Evolutionary conservation across 2,888 invertebrate species (phyloP), one percentile per base, ranked within the genome.

Genomic region (Acholoe squamosa): DNA sequence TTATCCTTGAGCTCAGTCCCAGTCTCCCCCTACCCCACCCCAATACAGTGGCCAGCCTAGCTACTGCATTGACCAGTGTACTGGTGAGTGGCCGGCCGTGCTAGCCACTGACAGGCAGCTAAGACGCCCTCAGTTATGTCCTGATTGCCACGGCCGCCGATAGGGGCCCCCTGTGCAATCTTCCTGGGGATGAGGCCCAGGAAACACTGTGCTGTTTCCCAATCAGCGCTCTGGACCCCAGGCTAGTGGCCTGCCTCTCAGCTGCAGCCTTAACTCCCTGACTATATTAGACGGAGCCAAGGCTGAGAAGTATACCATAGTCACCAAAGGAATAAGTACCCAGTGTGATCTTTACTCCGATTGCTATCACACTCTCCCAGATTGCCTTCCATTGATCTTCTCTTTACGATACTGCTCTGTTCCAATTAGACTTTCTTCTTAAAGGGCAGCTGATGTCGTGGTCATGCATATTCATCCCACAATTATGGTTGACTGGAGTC

Each of bases 81-180:
- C 80, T 80, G 80, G 34, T 80, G 80, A 80, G 80, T 80, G 16
- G 34, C n/a, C 43, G 34, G 80, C 22, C 80, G 80, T 25, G 33
- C 16, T 22, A n/a, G 43, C 33, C 80, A 25, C 34, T 86, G 86
- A 86, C 86, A 54, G 56, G 86, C 56, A 28, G 54, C 80, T 52
- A 86, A 86, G 54, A 56, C 54, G 86, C 25, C 54, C 56, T 28
- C 28, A 54, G 86, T 86, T 86, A 86, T 28, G 86, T 52, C 86
- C 56, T 86, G 86, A 86, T 86, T 86, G 54, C 54, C 86, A 16
- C 19, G 12, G 52, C 86, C 86, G 14, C 52, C 52, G 25, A 16
- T 14, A 19, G 54, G 25, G 31, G 31, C 10, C 19, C 86, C 52
- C n/a, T 14, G 86, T 16, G 86, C 86, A 86, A 86, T 86, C 86